Percentiles rank a stretch among this genome's conserved stretches.
Evolutionary conservation across 2,797 vertebrate species (phyloP).

Genomic region (Rhinichthys osculus): DNA sequence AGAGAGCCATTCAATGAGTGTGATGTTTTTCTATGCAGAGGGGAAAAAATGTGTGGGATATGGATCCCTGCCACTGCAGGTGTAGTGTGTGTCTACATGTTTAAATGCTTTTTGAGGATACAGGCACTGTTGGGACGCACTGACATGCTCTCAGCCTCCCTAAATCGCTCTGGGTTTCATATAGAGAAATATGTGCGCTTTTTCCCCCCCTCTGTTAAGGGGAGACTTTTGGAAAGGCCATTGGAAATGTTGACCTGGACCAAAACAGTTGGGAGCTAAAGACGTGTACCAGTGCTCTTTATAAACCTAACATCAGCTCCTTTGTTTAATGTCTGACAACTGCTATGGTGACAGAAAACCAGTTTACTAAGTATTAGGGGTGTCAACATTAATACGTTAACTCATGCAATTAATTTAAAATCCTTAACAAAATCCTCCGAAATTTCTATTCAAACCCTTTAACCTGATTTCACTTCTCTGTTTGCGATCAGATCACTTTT

Average conservation of each 20-base stretch:
- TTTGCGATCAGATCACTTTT: too few relatives aligned
- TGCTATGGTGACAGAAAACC: constrained; percentile 50
- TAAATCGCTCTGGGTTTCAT: constrained; percentile 42
- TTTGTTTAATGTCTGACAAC: constrained; percentile 63
- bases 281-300: constrained; percentile 58
- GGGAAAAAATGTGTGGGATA: constrained; percentile 19
- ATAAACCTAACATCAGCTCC: constrained; percentile 64
- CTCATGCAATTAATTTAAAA: too few relatives aligned
- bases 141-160: constrained; percentile 52
- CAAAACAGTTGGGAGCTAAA: constrained; percentile 42
- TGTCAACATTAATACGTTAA: too few relatives aligned
- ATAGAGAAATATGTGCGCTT: constrained; percentile 47
- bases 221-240: constrained; percentile 63
- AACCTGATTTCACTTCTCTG: background rate
- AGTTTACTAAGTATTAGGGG: background rate
- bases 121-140: constrained; percentile 36
- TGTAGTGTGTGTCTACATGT: constrained; percentile 47
- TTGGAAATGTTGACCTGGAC: constrained; percentile 68
- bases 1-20: constrained; percentile 39
- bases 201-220: constrained; percentile 41
- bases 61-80: constrained; percentile 55
- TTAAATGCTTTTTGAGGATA: constrained; percentile 39
- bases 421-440: background rate
- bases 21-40: constrained; percentile 21
- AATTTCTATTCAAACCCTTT: background rate